Evolutionary conservation across 1,140 invertebrate species (phyloP).

Genomic region (Achatina immaculata): DNA sequence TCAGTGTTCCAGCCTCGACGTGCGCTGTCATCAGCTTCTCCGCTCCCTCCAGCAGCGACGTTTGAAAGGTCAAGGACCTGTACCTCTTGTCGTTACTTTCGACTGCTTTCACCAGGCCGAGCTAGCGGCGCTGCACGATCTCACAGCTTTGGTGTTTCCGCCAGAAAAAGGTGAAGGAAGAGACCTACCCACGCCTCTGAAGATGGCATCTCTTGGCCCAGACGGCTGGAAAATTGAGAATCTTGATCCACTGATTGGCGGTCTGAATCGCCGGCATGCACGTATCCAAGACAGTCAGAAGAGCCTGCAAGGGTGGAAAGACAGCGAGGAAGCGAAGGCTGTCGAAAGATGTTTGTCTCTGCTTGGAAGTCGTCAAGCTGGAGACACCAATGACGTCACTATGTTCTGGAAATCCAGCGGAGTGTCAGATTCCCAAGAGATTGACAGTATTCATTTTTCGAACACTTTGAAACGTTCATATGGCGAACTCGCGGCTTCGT

Average conservation of each 20-base stretch:
- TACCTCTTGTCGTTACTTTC: neutral
- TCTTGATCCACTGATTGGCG: neutral
- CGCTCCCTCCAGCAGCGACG: neutral
- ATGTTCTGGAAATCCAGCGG: neutral
- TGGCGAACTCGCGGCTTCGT: neutral
- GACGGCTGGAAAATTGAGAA: neutral
- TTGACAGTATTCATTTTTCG: neutral
- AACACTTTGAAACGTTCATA: neutral
- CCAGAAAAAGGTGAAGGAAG: neutral
- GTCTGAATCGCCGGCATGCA: neutral
- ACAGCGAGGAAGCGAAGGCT: neutral
- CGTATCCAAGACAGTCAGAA: neutral
- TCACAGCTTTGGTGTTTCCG: neutral
- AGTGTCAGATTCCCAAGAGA: neutral
- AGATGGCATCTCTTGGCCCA: neutral
- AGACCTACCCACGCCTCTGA: neutral
- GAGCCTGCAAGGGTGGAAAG: neutral
- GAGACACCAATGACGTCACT: neutral
- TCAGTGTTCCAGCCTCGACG: neutral
- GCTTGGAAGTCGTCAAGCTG: neutral
- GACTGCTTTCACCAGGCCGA: slow-evolving; percentile 17
- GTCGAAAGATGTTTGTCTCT: neutral
- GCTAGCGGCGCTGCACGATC: neutral
- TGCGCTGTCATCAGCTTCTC: neutral
- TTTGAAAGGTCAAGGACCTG: neutral